Base-by-base conservation (phyloP, 2,113 vertebrate species). In the Microcebus lehilahytsara region DNA sequence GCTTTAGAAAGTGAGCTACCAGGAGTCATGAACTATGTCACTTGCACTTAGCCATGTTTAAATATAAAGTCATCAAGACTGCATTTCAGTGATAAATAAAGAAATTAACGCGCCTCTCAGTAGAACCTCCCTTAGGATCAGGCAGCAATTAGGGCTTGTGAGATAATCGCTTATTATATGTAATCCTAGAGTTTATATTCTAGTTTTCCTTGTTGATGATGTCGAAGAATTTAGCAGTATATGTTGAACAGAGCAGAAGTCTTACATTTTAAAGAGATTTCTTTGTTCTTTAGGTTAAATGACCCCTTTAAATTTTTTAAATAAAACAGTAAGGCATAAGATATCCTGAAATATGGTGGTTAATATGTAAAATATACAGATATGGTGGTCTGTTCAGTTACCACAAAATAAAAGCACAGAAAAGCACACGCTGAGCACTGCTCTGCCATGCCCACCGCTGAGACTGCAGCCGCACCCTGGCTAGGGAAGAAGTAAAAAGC, bases 251-350 rank as follows among this genome's bases (percentile, higher is more conserved):
- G 27, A 84, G 40, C 5, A 71, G 83, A 66, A 49, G 14, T 66
- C 14, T 85, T 85, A 85, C 32, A 49, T 67, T 95, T 84, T 67
- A 67, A 75, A 79, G 91, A 79, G 60, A 75, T 64, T 49, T 91
- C 87, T 42, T 27, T n/a, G 46, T 49, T 96, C 77, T 64, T 93
- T 49, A 90, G 30, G 32, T 46, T 83, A 77, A 95, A 94, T 69
- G 60, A 89, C 11, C 22, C 22, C 14, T 83, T 81, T 75, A 20
- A 40, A 34, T 30, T 77, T 75, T n/a, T 74, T 67, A 79, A 78
- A 75, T 22, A 64, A 78, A 74, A 23, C 17, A 66, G 20, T 7
- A 58, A 78, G 12, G 40, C 34, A 8, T 34, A 51, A 58, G 49
- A 87, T 78, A 34, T 22, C 4, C 46, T 88, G 42, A 92, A 23